Conservation (phyloP, 2,797 vertebrate genomes). For the Oryzias dopingdopingensis region DNA sequence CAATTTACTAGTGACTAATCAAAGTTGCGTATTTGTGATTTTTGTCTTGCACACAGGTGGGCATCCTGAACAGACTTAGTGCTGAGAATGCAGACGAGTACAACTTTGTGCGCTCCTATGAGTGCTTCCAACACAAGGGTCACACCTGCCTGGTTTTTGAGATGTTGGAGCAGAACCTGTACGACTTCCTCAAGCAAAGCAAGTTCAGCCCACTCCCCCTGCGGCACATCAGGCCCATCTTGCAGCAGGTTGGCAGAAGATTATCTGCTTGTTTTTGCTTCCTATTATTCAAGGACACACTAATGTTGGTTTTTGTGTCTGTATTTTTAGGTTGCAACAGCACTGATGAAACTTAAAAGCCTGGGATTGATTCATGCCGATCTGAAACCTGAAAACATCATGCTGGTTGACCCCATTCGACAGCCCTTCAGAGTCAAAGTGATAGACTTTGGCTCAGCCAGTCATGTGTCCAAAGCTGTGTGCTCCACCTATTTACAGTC, state of each 20-base stretch:
- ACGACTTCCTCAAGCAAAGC: constrained; percentile 98
- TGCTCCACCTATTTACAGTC: constrained; percentile 98
- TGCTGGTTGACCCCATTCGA: constrained; percentile 94
- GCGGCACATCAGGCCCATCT: constrained; percentile 78
- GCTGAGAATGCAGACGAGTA: constrained; percentile 96
- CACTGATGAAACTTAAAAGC: constrained; percentile 98
- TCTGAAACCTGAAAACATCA: constrained; percentile 98
- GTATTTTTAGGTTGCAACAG: constrained; percentile 86
- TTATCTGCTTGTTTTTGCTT: not conserved
- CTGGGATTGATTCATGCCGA: constrained; percentile 97
- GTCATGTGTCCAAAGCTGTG: constrained; percentile 97
- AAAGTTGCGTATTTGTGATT: not conserved
- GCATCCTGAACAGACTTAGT: constrained; percentile 94
- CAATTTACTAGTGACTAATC: no score
- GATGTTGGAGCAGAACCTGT: constrained; percentile 99
- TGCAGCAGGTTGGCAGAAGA: constrained; percentile 72
- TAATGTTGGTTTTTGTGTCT: constrained; percentile 10
- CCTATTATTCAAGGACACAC: rapidly evolving
- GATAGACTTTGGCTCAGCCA: constrained; percentile 98
- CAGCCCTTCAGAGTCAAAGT: constrained; percentile 98
- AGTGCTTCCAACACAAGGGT: constrained; percentile 99
- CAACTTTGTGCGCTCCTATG: constrained; percentile 97
- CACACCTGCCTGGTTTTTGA: constrained; percentile 98
- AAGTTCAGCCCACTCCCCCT: constrained; percentile 98
- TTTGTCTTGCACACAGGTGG: constrained; percentile 76